Percentiles rank a stretch among this genome's conserved stretches.
Conservation (phyloP, 2,888 invertebrate species). For the Parapristionchus giblindavisi region DNA sequence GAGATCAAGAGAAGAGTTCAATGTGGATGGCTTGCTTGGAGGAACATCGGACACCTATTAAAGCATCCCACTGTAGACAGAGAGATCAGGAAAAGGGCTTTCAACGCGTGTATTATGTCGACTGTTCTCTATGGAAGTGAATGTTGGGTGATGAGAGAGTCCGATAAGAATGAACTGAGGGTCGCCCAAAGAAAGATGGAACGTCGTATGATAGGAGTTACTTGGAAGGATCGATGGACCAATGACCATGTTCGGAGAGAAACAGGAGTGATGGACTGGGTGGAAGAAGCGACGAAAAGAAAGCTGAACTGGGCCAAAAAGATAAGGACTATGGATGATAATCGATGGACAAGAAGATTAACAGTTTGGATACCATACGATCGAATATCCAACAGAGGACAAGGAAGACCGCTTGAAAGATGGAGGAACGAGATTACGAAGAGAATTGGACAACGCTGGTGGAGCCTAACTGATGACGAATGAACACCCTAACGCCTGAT, state of each 20-base stretch:
- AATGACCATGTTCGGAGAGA: background rate
- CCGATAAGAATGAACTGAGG: background rate
- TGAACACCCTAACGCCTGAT: too few species aligned
- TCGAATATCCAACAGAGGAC: too few species aligned
- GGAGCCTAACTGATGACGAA: conserved; percentile 2
- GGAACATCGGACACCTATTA: background rate
- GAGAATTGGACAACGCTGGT: background rate
- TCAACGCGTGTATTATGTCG: conserved; percentile 2
- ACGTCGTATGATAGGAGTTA: background rate
- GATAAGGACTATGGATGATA: background rate
- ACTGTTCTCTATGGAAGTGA: conserved; percentile 20
- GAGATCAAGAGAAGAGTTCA: conserved; percentile 6
- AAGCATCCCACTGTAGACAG: background rate
- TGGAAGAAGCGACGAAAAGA: background rate
- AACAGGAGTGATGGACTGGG: background rate
- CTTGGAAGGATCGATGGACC: conserved; percentile 1
- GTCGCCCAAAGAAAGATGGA: conserved; percentile 23
- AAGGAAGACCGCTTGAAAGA: background rate
- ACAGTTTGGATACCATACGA: conserved; percentile 12
- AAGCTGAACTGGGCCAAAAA: conserved; percentile 6
- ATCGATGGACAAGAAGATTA: background rate
- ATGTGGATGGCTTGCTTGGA: conserved; percentile 3
- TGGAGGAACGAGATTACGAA: background rate
- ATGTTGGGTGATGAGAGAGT: background rate
- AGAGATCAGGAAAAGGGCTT: background rate